Base-by-base conservation (phyloP, 2,888 invertebrate species). In the Sinodicranocentrus sp. region DNA sequence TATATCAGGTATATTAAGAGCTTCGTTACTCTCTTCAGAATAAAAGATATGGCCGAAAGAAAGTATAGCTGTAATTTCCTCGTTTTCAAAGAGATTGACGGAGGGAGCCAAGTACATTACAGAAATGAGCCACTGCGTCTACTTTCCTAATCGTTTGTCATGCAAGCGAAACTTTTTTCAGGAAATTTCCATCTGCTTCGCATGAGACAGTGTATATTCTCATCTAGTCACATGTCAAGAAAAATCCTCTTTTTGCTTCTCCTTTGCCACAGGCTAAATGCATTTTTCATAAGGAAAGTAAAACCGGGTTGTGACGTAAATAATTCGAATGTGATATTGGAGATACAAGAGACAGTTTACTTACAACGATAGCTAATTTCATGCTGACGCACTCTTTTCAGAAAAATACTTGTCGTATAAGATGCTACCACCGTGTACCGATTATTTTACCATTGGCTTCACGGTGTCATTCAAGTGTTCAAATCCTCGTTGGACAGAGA, bases 401-500 rank as follows among this genome's bases (percentile, higher is more conserved):
- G 5, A 2, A n/a, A 15, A 48, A 48, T 10, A 2, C 25, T 68
- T 57, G 48, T 15, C 48, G 48, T 48, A 21, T 13, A 21, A 3
- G 21, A 21, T 25, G 19, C 15, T 25, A 68, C 48, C 6, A 10
- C 10, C 10, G 15, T 48, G n/a, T n/a, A 48, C n/a, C 48, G 15
- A 48, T 6, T n/a, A 48, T n/a, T n/a, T 48, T n/a, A n/a, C n/a
- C n/a, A n/a, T n/a, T 48, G 6, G 48, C 48, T 48, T 48, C 48
- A 8, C 25, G n/a, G 28, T 61, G 61, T 33, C 75, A 65, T 52
- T 63, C 54, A 26, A n/a, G 26, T 15, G 63, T 75, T 73, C 28
- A 19, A 75, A 75, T 67, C 28, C 54, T n/a, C 48, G 48, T n/a
- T 44, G 63, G 72, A 59, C 23, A 43, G 72, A 70, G n/a, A n/a